Conservation (phyloP, 2,797 vertebrate genomes). For the Morelia viridis region DNA sequence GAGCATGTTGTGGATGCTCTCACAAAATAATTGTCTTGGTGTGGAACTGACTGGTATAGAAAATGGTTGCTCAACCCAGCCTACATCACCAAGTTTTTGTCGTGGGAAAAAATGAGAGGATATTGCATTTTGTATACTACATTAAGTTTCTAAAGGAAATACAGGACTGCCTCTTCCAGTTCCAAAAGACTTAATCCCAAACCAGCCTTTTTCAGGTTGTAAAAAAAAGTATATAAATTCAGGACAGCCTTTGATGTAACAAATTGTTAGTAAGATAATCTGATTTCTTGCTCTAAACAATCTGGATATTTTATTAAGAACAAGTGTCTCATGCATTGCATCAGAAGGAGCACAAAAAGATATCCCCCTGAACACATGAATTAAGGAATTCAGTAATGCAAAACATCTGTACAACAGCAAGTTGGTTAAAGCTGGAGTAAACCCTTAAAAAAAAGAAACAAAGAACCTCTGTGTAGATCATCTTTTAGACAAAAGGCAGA, state of each 20-base stretch:
- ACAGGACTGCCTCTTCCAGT: slow-evolving; percentile 2
- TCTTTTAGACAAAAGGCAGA: slow-evolving; percentile 16
- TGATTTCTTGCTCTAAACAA: slow-evolving; percentile 66
- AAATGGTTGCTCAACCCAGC: background rate
- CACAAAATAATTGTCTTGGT: background rate
- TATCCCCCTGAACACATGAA: slow-evolving; percentile 70
- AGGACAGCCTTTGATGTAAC: slow-evolving; percentile 55
- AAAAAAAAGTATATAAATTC: slow-evolving; percentile 20
- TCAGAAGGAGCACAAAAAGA: slow-evolving; percentile 74
- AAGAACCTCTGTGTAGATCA: slow-evolving; percentile 32
- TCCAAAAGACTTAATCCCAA: slow-evolving; percentile 28
- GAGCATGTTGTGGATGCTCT: background rate
- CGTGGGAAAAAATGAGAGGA: background rate
- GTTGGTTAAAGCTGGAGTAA: slow-evolving; percentile 52
- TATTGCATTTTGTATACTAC: background rate
- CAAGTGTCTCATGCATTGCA: slow-evolving; percentile 78
- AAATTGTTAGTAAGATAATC: slow-evolving; percentile 72
- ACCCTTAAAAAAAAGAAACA: slow-evolving; percentile 42
- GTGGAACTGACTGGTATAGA: background rate
- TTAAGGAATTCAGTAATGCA: slow-evolving; percentile 72
- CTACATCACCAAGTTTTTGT: background rate
- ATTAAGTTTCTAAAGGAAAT: slow-evolving; percentile 15
- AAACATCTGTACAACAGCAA: slow-evolving; percentile 72
- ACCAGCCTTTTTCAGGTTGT: slow-evolving; percentile 42
- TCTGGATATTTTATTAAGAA: slow-evolving; percentile 74